These are phyloP conservation scores for Bradypodion ventrale DNA, from an alignment of 2,797 vertebrate genomes.

Conservation along the genomic window DNA sequence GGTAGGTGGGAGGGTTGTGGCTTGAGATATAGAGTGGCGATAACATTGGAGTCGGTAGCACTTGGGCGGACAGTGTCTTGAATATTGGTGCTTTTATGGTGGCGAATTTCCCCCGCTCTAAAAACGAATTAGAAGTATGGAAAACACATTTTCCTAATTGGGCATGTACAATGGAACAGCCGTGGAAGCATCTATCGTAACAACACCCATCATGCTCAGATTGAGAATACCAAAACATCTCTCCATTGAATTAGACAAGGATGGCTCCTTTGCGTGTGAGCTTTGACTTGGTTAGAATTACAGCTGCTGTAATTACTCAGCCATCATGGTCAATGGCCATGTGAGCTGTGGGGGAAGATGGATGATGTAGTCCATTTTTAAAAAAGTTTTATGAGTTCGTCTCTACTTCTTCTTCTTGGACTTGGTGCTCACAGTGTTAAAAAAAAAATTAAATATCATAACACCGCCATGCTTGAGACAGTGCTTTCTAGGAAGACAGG, in stretches of 20 bases:
- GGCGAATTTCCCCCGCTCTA: constrained; percentile 45
- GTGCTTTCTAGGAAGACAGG: background rate
- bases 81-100: constrained; percentile 64
- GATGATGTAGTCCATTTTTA: too few relatives aligned
- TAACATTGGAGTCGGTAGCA: constrained; percentile 51
- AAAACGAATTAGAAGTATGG: constrained; percentile 9
- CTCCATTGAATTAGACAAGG: rapidly evolving
- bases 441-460: background rate
- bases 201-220: background rate
- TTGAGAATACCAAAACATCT: too few relatives aligned
- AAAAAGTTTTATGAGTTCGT: too few relatives aligned
- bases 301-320: too few relatives aligned
- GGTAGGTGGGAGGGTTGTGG: constrained; percentile 24
- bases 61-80: constrained; percentile 59
- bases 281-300: too few relatives aligned
- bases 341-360: too few relatives aligned
- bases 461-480: background rate
- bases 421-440: rapidly evolving
- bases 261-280: too few relatives aligned
- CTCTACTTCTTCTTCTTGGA: background rate
- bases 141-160: constrained; percentile 39
- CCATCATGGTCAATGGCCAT: too few relatives aligned
- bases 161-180: constrained; percentile 28
- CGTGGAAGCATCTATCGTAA: background rate
- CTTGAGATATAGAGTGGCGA: background rate